phyloP scores from a whole-genome alignment of 2,797 vertebrate genomes.

The Alosa sapidissima region DNA sequence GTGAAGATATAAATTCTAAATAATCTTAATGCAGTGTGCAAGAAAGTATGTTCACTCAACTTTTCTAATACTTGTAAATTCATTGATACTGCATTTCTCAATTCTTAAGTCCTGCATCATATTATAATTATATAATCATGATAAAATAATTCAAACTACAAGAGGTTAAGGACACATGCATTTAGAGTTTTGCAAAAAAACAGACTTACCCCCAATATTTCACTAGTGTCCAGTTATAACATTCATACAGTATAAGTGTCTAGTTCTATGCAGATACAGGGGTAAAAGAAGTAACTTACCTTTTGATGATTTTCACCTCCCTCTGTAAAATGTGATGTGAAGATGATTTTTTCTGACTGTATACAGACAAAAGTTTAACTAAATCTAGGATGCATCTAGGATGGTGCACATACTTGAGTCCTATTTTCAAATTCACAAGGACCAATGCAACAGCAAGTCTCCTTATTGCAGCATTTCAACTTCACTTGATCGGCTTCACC shows the following conservation, averaged over 20 bases:
- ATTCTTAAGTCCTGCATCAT: neutral
- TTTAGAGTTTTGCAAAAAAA: neutral
- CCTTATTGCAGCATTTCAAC: neutral
- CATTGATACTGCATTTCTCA: neutral
- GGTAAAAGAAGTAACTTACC: neutral
- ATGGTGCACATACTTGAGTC: neutral
- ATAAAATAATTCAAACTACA: neutral
- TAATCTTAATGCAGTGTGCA: neutral
- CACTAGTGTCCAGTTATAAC: neutral
- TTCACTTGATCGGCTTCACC: neutral
- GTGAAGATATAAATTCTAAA: neutral
- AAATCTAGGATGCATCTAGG: neutral
- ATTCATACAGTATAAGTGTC: neutral
- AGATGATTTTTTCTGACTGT: neutral
- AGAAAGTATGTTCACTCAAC: neutral
- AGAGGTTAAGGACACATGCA: neutral
- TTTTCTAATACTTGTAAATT: neutral
- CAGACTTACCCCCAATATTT: neutral
- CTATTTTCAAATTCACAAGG: neutral
- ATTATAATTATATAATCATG: neutral
- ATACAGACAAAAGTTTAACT: neutral
- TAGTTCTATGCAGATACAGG: too few relatives aligned
- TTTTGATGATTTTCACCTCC: constrained; percentile 14
- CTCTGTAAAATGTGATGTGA: neutral
- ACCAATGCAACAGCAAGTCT: neutral